Conservation (phyloP, 1,140 invertebrate species). For the Stegodyphus mimosarum region DNA sequence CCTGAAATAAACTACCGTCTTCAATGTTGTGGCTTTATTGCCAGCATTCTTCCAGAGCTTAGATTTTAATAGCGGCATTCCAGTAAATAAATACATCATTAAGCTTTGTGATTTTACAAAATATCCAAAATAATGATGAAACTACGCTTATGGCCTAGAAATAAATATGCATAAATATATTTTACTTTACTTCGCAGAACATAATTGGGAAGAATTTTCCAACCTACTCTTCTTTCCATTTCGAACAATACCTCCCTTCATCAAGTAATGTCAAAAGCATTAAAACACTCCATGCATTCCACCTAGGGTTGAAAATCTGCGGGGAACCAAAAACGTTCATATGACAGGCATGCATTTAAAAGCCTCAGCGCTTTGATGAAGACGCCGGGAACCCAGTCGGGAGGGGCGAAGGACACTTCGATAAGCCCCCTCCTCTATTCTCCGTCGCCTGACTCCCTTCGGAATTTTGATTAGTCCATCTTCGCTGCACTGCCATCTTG, state of each 20-base stretch:
- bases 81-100: too few species aligned
- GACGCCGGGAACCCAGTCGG: neutral
- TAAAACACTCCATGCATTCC: constrained; percentile 4
- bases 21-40: too few species aligned
- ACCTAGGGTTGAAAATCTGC: neutral
- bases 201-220: too few species aligned
- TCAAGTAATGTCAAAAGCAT: neutral
- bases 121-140: too few species aligned
- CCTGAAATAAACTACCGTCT: too few species aligned
- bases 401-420: neutral
- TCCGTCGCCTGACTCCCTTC: neutral
- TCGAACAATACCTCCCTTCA: neutral
- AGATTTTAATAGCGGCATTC: too few species aligned
- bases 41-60: too few species aligned
- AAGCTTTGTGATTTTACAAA: too few species aligned
- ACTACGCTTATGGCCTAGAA: too few species aligned
- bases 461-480: constrained; percentile 32
- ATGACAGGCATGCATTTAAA: constrained; percentile 34
- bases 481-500: neutral
- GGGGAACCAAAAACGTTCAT: neutral
- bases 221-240: too few species aligned
- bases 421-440: neutral
- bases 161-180: too few species aligned
- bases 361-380: neutral
- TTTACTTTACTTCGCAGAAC: too few species aligned